Evolutionary conservation across 64 coral and sea anemone species (phyloP), one percentile per base, ranked within the genome.

Genomic region (Montipora efflorescens): DNA sequence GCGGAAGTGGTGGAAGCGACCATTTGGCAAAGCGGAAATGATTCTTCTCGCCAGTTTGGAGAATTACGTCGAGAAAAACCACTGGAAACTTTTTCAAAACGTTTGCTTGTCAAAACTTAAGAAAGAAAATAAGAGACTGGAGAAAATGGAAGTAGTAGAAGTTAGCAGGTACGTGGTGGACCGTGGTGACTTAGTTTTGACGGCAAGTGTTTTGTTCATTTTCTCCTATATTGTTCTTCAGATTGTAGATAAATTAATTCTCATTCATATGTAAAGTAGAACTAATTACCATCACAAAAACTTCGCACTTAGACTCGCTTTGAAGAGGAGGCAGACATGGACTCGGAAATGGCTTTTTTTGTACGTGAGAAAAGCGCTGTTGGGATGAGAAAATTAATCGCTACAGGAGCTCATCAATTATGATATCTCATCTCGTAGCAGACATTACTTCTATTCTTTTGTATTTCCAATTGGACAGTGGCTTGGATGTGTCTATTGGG

Each of bases 1-100:
- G 46, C 69, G 90, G 36, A 46, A 28, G 9, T 92, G 79, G 79
- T 92, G 90, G 90, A 92, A 92, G 69, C 66, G 81, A 23, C 90
- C 90, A 18, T 92, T 93, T 76, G 73, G 80, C 44, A 80, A 93
- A 74, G 23, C 52, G 1, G 83, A 87, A 80, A 67, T 93, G 82
- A 79, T 70, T 55, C 16, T 93, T n/a, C 43, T 93, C 1, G 83
- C 72, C 9, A 53, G 72, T 5, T 64, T 93, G 19, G 82, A 87
- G 13, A 86, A 71, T 12, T 92, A 92, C 25, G 18, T 87, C 7
- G 46, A 36, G 59, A 82, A 71, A 2, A 13, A 64, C 18, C 12
- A 23, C 13, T 44, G 61, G 28, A 93, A 79, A 69, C 19, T 76
- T 14, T 73, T 78, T 79, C 25, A 47, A n/a, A 76, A 70, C 12